Evolutionary conservation across 2,888 invertebrate species (phyloP).

Genomic region (Cheilosia vulpina): DNA sequence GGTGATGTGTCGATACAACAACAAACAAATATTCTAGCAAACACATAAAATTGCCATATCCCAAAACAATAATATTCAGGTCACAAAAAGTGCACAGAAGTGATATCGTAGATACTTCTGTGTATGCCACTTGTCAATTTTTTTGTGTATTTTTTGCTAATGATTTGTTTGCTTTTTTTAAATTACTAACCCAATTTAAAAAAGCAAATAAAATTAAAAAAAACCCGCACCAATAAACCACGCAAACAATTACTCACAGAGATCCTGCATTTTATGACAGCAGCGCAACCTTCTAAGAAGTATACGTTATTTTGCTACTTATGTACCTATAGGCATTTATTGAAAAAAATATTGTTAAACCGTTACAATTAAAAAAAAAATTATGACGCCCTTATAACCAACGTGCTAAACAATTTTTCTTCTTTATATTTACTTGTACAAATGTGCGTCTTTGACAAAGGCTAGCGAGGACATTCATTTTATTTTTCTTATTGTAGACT

Average conservation of each 20-base stretch:
- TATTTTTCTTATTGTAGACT: conserved; percentile 33
- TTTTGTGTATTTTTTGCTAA: conserved; percentile 69
- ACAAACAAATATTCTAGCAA: neutral
- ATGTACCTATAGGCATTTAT: too few species aligned
- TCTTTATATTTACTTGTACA: conserved; percentile 23
- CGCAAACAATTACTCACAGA: conserved; percentile 29
- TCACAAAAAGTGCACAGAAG: neutral
- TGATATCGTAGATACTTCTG: neutral
- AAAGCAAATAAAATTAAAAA: conserved; percentile 72
- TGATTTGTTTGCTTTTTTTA: conserved; percentile 64
- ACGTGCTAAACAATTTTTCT: conserved; percentile 28
- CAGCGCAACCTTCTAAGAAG: conserved; percentile 49
- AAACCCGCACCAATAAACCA: conserved; percentile 47
- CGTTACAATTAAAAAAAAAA: conserved; percentile 66
- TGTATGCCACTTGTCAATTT: conserved; percentile 9
- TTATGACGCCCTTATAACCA: conserved; percentile 59
- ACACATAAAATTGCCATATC: neutral
- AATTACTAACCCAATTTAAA: conserved; percentile 40
- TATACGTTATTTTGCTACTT: neutral
- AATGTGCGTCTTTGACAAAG: conserved; percentile 14
- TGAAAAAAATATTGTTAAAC: conserved; percentile 39
- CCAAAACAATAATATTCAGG: conserved; percentile 46
- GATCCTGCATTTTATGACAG: conserved; percentile 37
- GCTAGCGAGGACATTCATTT: conserved; percentile 14
- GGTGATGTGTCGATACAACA: too few species aligned